Base-by-base conservation (phyloP, 1,140 invertebrate genomes). In the Cherax destructor region DNA sequence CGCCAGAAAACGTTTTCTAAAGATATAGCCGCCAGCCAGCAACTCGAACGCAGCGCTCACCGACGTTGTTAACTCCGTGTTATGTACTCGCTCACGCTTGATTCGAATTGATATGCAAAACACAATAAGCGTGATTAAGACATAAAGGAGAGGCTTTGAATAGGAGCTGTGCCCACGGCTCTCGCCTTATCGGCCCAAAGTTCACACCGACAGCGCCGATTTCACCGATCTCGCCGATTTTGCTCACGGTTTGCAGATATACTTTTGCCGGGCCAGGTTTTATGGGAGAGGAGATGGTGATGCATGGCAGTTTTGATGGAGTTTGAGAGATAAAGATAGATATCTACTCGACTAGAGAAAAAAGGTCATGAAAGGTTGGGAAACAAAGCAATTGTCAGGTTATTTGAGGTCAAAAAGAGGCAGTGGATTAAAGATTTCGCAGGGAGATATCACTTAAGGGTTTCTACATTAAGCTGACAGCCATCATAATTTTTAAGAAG, bases 111-210 rank as follows among this genome's bases (percentile, higher is more conserved):
- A 91, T 91, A 91, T 86, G 89, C 89, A 85, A 86, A 91, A 91
- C 89, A 91, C 89, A 91, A 91, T 91, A 91, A 85, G 89, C 89
- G 89, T 91, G 89, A 91, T 91, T 91, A 91, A 91, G 89, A 91
- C 89, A 91, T 91, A 91, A 91, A 86, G 89, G 76, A 61, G 74
- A 86, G 89, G 83, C 83, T 56, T 56, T 80, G 89, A 91, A 91
- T 91, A 91, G 89, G 76, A 77, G 89, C 81, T 83, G 65, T 69
- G 30, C 88, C 76, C 89, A 61, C 56, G 83, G 74, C 47, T 72
- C 74, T 41, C 52, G 61, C 74, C 81, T 91, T 91, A 91, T 91
- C 89, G 89, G 76, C 83, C 83, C 83, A 86, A 85, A 91, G 89
- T 91, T 91, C 89, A 85, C 89, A 91, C 89, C 89, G 76, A 91